These are phyloP conservation scores for Spermophilus dauricus DNA, from an alignment of 2,113 vertebrate genomes.

Conservation along the genomic window DNA sequence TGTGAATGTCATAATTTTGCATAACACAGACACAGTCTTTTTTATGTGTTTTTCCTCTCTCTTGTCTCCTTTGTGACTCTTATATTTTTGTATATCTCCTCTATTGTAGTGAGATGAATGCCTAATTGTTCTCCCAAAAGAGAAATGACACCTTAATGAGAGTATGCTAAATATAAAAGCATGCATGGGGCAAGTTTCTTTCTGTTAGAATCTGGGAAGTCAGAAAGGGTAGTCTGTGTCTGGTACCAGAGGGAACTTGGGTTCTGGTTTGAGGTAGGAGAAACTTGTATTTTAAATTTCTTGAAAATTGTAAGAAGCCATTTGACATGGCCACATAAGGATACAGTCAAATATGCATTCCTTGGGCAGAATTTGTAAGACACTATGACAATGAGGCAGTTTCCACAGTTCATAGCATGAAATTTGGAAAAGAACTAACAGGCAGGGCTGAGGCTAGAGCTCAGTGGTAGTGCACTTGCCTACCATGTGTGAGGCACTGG, in stretches of 20 bases:
- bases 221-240: conserved; percentile 52
- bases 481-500: too few species aligned
- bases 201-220: conserved; percentile 42
- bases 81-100: conserved; percentile 63
- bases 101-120: conserved; percentile 69
- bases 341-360: background rate
- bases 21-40: conserved; percentile 37
- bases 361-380: background rate
- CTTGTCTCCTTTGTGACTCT: conserved; percentile 37
- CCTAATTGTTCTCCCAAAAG: conserved; percentile 68
- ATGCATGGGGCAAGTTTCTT: conserved; percentile 42
- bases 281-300: background rate
- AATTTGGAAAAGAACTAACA: background rate
- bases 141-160: conserved; percentile 60
- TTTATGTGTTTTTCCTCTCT: conserved; percentile 59
- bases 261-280: background rate
- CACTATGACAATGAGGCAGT: background rate
- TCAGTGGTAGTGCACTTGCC: too few species aligned
- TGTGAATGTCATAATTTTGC: conserved; percentile 62
- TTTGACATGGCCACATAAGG: conserved; percentile 28
- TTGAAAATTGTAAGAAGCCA: conserved; percentile 54
- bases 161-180: conserved; percentile 58
- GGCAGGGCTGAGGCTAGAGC: background rate
- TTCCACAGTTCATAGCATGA: background rate
- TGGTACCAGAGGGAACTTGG: background rate